A percentile compares a stretch with the other conserved stretches of the same genome.
These are phyloP conservation scores for Acomys russatus DNA, from an alignment of 2,797 vertebrate genomes.

Conservation along the genomic window DNA sequence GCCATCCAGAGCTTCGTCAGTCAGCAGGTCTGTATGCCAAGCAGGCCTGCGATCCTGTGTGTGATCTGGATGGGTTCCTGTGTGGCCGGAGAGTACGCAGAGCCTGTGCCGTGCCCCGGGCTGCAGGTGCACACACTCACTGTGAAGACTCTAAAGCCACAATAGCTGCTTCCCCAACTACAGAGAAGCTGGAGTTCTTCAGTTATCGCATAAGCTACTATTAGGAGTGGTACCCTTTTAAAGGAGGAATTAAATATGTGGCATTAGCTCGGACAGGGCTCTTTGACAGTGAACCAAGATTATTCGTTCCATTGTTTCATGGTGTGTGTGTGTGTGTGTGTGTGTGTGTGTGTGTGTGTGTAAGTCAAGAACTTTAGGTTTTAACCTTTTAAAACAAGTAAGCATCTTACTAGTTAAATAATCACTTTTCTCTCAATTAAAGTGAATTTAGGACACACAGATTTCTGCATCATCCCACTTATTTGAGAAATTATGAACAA, in stretches of 20 bases:
- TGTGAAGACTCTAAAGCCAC: background rate
- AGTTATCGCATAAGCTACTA: background rate
- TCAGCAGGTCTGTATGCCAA: rapidly evolving
- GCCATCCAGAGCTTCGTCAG: background rate
- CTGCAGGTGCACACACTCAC: rapidly evolving
- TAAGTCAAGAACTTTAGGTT: background rate
- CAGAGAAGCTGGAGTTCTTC: background rate
- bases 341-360: background rate
- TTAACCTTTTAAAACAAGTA: background rate
- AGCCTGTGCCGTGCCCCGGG: background rate
- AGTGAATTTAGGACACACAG: background rate
- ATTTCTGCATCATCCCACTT: background rate
- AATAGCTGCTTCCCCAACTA: background rate
- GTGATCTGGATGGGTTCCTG: background rate
- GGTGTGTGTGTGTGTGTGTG: background rate
- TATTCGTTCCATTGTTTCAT: background rate
- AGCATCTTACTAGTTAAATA: background rate
- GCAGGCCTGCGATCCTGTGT: background rate
- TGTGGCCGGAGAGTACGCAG: background rate
- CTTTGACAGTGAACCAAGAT: background rate
- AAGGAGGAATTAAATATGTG: background rate
- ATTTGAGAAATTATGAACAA: background rate
- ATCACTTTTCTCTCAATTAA: background rate
- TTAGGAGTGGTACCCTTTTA: background rate
- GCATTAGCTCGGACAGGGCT: background rate